Conservation (phyloP, 2,888 invertebrate genomes). For the Heliconius ethilla region DNA sequence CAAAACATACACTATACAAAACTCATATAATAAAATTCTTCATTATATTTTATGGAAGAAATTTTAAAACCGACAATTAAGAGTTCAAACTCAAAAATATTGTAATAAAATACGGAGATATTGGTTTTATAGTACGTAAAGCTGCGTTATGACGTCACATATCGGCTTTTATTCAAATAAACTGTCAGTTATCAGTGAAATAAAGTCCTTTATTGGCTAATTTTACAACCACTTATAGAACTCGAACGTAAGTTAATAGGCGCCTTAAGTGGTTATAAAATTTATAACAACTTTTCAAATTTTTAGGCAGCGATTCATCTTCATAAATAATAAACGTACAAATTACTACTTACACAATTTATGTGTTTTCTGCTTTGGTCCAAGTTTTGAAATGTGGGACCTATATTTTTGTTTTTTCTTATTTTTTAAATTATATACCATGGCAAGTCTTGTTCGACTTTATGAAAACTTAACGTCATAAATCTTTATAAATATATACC, state of each 20-base stretch:
- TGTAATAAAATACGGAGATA: conserved; percentile 11
- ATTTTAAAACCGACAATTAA: conserved; percentile 6
- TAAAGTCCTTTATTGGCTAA: conserved; percentile 49
- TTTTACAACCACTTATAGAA: conserved; percentile 50
- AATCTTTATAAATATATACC: conserved; percentile 4
- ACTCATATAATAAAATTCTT: not conserved
- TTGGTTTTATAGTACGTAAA: conserved; percentile 34
- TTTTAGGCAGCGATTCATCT: conserved; percentile 41
- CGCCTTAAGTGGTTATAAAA: conserved; percentile 44
- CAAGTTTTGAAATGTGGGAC: conserved; percentile 8
- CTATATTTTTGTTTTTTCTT: conserved; percentile 13
- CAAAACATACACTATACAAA: not conserved
- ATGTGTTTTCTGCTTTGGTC: conserved; percentile 31
- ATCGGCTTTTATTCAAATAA: conserved; percentile 39
- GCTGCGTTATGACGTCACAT: conserved; percentile 37
- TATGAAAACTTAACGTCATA: not conserved
- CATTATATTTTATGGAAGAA: conserved; percentile 6
- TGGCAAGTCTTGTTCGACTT: not conserved
- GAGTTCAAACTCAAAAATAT: conserved; percentile 10
- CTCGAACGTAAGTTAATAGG: conserved; percentile 44
- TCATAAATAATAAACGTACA: conserved; percentile 40
- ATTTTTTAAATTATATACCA: not conserved
- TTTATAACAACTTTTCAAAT: conserved; percentile 45
- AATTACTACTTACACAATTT: conserved; percentile 32
- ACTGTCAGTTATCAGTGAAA: conserved; percentile 43